Conservation (phyloP, 2,113 vertebrate species). For the Elaphurus davidianus region DNA sequence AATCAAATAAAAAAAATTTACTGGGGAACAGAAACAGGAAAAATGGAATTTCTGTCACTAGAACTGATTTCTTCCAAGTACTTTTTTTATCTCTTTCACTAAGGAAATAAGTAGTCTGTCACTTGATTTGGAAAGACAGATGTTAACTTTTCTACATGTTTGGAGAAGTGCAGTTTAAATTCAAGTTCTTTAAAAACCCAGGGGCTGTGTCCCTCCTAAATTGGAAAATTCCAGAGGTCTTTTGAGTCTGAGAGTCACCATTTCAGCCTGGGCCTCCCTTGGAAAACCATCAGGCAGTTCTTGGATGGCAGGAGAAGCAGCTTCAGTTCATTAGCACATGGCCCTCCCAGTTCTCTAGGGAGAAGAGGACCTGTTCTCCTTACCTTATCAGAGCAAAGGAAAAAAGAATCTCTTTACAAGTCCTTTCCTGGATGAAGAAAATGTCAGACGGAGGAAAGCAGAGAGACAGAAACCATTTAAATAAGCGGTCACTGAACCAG, state of each 20-base stretch:
- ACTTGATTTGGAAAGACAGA: not conserved
- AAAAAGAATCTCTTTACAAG: not conserved
- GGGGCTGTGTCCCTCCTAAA: rapidly evolving
- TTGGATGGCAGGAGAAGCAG: not conserved
- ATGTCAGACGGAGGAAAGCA: rapidly evolving
- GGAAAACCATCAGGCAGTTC: rapidly evolving
- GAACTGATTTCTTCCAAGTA: not conserved
- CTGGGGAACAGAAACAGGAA: not conserved
- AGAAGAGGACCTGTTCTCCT: not conserved
- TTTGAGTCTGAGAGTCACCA: not conserved
- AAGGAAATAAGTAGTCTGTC: not conserved
- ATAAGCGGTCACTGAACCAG: not conserved
- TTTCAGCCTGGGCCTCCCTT: not conserved
- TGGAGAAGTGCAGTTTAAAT: not conserved
- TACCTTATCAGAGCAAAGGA: not conserved
- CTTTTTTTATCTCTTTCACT: not conserved
- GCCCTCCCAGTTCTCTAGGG: not conserved
- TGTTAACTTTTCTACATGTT: not conserved
- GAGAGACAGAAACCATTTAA: not conserved
- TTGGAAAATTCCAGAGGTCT: not conserved
- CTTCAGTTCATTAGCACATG: rapidly evolving
- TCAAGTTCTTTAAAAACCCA: not conserved
- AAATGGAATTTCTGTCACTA: not conserved
- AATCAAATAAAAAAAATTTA: not conserved
- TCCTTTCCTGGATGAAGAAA: not conserved